Evolutionary conservation across 64 coral and sea anemone species (phyloP), one percentile per base, ranked within the genome.

Genomic region (Platygyra sinensis): DNA sequence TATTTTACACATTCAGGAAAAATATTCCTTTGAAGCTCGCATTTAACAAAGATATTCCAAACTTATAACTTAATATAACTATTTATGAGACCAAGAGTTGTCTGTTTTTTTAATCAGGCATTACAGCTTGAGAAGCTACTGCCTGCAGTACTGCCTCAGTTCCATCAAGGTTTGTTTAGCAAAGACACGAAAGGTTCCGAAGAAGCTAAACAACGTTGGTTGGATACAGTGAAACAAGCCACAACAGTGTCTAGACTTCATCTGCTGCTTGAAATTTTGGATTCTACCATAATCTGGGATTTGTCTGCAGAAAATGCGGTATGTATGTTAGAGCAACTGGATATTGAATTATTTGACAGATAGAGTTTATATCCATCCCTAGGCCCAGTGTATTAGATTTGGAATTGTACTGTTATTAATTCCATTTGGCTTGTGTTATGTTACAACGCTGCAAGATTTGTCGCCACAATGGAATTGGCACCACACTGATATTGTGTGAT

Each of bases 261-360:
- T 76, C 88, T 96, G 10, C 60, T 96, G 29, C 75, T 94, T 28
- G 91, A 77, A 27, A 73, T 96, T 81, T 78, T 96, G 77, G 95
- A 94, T 55, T 89, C 89, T 62, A 84, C 83, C 1, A 63, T 96
- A 16, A 67, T 96, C 5, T 96, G 95, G 95, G 95, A 91, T 75
- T 81, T 90, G 31, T 96, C 95, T 46, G 74, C 92, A 50, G 95
- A 96, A 88, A 88, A 88, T 93, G 92, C 88, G 22, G 95, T 46
- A 8, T 39, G 38, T 39, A 5, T 46, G 42, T 46, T 46, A 46
- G 42, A 46, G 6, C 42, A 46, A 46, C 42, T 46, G 42, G 42
- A 46, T 46, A 5, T 8, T 46, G 42, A 46, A 46, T 46, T 46
- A 46, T 46, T 46, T 8, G 3, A 46, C 7, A 46, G 42, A 46